phyloP scores from a whole-genome alignment of 2,888 invertebrate genomes.

The Argynnis bischoffii region DNA sequence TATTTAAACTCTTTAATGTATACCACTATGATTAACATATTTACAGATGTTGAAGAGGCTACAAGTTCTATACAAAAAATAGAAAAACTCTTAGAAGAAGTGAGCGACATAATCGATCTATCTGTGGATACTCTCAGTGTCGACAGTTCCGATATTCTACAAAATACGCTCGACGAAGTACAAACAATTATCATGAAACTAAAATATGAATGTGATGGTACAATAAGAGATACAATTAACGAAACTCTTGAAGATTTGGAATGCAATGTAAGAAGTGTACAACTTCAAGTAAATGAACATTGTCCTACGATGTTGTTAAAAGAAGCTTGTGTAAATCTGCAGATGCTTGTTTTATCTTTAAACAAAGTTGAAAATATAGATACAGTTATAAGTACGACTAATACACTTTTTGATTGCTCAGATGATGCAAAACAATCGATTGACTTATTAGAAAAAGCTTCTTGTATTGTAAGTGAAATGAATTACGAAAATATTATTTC shows the following conservation, averaged over 20 bases:
- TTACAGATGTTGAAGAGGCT: constrained; percentile 46
- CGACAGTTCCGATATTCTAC: constrained; percentile 58
- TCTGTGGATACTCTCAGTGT: constrained; percentile 43
- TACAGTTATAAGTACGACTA: constrained; percentile 15
- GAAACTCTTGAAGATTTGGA: constrained; percentile 78
- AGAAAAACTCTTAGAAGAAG: constrained; percentile 58
- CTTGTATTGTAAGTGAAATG: constrained; percentile 57
- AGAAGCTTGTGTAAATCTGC: constrained; percentile 71
- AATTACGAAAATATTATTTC: constrained; percentile 46
- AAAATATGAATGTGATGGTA: constrained; percentile 65
- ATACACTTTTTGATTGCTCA: constrained; percentile 55
- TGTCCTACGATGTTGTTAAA: constrained; percentile 65
- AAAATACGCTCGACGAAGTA: constrained; percentile 70
- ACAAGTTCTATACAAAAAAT: constrained; percentile 57
- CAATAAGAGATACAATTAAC: constrained; percentile 65
- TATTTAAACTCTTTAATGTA: too few relatives aligned
- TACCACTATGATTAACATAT: not conserved
- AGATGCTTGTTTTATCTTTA: constrained; percentile 63
- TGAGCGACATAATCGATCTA: constrained; percentile 56
- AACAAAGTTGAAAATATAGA: constrained; percentile 53
- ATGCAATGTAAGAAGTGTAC: constrained; percentile 77
- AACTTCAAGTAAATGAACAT: constrained; percentile 71
- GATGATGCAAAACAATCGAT: constrained; percentile 58
- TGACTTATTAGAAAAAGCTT: constrained; percentile 61
- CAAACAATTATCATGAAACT: constrained; percentile 74